phyloP scores from a whole-genome alignment of 64 coral and sea anemone genomes.

The Montipora efflorescens region DNA sequence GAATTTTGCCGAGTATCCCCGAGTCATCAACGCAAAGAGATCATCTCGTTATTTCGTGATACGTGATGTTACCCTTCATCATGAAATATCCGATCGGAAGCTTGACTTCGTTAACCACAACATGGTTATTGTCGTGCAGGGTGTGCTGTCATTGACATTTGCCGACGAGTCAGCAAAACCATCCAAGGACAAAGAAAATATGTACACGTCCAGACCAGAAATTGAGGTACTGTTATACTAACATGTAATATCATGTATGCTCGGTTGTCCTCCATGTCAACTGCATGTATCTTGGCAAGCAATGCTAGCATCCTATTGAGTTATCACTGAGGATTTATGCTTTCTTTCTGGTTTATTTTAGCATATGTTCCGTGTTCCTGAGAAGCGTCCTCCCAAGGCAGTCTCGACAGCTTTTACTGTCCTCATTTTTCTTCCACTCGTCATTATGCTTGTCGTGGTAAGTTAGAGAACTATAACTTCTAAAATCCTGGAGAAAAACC shows the following conservation, averaged over 20 bases:
- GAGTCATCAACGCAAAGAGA: too few species aligned
- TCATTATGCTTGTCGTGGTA: slow-evolving; percentile 91
- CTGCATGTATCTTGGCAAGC: too few species aligned
- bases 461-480: not conserved
- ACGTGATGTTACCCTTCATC: too few species aligned
- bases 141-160: slow-evolving; percentile 87
- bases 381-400: slow-evolving; percentile 89
- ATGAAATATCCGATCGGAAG: too few species aligned
- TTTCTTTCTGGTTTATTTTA: not conserved
- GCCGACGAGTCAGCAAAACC: slow-evolving; percentile 73
- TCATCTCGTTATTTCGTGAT: too few species aligned
- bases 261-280: too few species aligned
- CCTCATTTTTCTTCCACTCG: slow-evolving; percentile 77
- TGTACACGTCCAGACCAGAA: slow-evolving; percentile 80
- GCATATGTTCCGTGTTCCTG: slow-evolving; percentile 93
- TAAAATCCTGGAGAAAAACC: not conserved
- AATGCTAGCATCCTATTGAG: too few species aligned
- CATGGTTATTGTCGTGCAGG: slow-evolving; percentile 30
- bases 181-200: slow-evolving; percentile 76
- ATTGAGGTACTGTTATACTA: slow-evolving; percentile 70
- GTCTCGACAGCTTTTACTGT: slow-evolving; percentile 90
- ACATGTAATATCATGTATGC: not conserved
- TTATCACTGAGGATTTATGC: not conserved
- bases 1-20: too few species aligned
- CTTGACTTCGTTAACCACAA: too few species aligned